Percentiles rank a stretch among this genome's conserved stretches.
These are phyloP conservation scores for Ectropis crepuscularia DNA, from an alignment of 2,888 invertebrate species.

Conservation along the genomic window DNA sequence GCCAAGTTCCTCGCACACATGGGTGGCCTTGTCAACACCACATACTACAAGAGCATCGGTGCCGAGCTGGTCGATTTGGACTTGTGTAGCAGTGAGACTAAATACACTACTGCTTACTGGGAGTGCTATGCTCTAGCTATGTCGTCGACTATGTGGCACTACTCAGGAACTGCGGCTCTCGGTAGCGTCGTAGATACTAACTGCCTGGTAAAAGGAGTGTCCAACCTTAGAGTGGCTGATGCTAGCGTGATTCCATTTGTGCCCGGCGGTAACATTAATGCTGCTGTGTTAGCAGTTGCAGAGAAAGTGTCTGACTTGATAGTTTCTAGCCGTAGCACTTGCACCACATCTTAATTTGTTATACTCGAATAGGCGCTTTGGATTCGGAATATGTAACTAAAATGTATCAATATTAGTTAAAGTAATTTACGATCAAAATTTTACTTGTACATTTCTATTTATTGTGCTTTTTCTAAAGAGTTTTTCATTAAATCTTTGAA, in stretches of 20 bases:
- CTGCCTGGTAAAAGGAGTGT: slow-evolving; percentile 57
- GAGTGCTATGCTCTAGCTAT: slow-evolving; percentile 46
- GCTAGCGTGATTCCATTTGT: slow-evolving; percentile 73
- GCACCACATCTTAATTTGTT: no score
- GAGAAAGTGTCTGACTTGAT: slow-evolving; percentile 48
- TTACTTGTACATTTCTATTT: no score
- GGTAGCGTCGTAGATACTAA: slow-evolving; percentile 88
- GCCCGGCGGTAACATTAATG: slow-evolving; percentile 81
- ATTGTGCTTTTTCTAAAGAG: no score
- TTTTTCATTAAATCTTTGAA: no score
- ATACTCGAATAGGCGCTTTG: no score
- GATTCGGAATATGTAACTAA: no score
- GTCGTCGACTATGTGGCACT: slow-evolving; percentile 88
- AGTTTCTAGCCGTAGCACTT: no score
- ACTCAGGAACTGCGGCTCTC: slow-evolving; percentile 89
- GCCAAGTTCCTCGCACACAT: slow-evolving; percentile 38
- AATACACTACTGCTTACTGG: slow-evolving; percentile 41
- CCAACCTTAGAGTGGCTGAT: slow-evolving; percentile 49
- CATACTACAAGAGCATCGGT: slow-evolving; percentile 38
- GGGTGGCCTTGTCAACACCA: slow-evolving; percentile 37
- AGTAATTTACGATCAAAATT: no score
- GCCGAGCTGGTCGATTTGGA: slow-evolving; percentile 40
- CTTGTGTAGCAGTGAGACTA: slow-evolving; percentile 37
- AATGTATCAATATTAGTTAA: no score
- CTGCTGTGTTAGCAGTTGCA: slow-evolving; percentile 62